Conservation (phyloP, 1,140 invertebrate genomes). For the Asbolus verrucosus region DNA sequence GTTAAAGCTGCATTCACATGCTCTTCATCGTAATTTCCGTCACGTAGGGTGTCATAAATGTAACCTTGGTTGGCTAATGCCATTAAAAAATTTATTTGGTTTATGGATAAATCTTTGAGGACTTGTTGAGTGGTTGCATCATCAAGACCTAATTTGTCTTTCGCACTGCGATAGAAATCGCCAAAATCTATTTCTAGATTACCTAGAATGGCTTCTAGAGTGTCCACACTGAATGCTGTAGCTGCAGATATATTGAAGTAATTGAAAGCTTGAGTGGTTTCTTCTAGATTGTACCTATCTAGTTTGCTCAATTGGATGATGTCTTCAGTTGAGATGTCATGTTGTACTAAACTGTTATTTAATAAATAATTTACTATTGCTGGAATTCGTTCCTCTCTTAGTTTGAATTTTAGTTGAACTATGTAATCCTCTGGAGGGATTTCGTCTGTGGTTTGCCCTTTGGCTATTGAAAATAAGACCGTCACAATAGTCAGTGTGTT, state of each 20-base stretch:
- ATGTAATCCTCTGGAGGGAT: conserved; percentile 13
- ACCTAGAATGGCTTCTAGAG: conserved; percentile 12
- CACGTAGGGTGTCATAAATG: conserved; percentile 13
- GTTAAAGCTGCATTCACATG: conserved; percentile 9
- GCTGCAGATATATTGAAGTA: conserved; percentile 11
- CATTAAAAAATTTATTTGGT: not conserved
- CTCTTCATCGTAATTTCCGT: conserved; percentile 17
- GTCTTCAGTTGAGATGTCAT: conserved; percentile 34
- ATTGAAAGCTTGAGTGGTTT: not conserved
- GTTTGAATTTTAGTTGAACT: conserved; percentile 21
- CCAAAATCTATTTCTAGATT: conserved; percentile 22
- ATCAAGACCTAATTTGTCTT: not conserved
- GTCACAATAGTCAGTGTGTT: not conserved
- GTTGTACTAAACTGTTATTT: conserved; percentile 16
- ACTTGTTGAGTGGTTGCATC: not conserved
- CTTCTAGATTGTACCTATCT: conserved; percentile 1
- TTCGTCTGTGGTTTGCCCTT: not conserved
- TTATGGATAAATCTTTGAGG: not conserved
- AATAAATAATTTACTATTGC: conserved; percentile 19
- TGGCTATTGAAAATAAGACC: not conserved
- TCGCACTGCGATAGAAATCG: conserved; percentile 12
- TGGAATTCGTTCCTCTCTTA: conserved; percentile 24
- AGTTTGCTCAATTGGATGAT: conserved; percentile 40
- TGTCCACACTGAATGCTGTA: conserved; percentile 8
- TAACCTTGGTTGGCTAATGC: not conserved